These are phyloP conservation scores for Channa striata DNA, from an alignment of 2,797 vertebrate species.

Conservation along the genomic window DNA sequence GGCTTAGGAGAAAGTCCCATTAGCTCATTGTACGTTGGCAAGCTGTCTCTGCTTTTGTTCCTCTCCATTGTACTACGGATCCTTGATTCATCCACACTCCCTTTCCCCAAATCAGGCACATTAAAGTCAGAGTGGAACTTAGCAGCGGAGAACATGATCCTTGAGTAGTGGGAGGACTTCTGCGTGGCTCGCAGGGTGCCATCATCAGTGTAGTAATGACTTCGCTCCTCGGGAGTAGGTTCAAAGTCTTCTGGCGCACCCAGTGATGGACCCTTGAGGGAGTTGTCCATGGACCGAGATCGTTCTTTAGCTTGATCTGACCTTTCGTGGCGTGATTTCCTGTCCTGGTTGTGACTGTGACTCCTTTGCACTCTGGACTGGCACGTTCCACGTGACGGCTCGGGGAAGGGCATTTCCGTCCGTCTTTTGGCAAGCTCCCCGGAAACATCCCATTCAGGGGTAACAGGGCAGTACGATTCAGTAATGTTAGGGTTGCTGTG, in stretches of 20 bases:
- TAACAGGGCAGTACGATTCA: slow-evolving; percentile 96
- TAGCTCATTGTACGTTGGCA: slow-evolving; percentile 92
- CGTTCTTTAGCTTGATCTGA: slow-evolving; percentile 97
- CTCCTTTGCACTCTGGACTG: slow-evolving; percentile 98
- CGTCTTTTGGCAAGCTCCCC: slow-evolving; percentile 97
- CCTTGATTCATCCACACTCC: slow-evolving; percentile 89
- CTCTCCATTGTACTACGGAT: slow-evolving; percentile 92
- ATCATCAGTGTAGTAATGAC: slow-evolving; percentile 94
- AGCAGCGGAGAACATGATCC: slow-evolving; percentile 92
- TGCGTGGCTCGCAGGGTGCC: slow-evolving; percentile 92
- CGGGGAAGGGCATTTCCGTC: slow-evolving; percentile 99
- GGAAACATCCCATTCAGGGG: slow-evolving; percentile 99
- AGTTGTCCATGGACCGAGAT: slow-evolving; percentile 99
- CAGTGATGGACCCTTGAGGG: slow-evolving; percentile 92
- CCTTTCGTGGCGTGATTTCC: slow-evolving; percentile 95
- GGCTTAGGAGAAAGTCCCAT: slow-evolving; percentile 93
- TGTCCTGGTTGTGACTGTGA: slow-evolving; percentile 99
- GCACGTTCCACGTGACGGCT: slow-evolving; percentile 96
- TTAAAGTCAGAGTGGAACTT: slow-evolving; percentile 95
- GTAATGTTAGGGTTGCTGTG: slow-evolving; percentile 95
- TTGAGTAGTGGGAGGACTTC: slow-evolving; percentile 92
- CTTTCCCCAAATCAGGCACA: slow-evolving; percentile 92
- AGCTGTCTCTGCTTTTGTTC: slow-evolving; percentile 91
- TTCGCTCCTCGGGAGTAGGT: slow-evolving; percentile 91
- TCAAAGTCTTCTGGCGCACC: slow-evolving; percentile 94